These are phyloP conservation scores for Myrmophylax atrothorax DNA, from an alignment of 2,113 vertebrate genomes.

Conservation along the genomic window DNA sequence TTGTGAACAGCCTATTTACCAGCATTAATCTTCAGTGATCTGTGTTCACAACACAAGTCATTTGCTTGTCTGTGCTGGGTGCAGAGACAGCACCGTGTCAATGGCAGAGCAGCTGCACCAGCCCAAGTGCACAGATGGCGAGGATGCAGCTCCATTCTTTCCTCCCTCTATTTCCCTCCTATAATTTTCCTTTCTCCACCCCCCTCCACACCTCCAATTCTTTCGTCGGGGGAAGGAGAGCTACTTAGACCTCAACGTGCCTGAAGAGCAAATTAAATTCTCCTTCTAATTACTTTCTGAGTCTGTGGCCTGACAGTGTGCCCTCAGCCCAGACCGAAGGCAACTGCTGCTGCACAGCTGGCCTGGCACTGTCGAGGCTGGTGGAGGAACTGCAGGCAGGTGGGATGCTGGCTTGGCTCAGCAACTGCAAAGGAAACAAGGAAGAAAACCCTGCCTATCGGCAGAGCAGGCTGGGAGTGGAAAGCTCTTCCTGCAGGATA, in stretches of 20 bases:
- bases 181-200: neutral
- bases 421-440: neutral
- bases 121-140: neutral
- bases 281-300: neutral
- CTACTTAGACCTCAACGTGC: neutral
- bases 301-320: neutral
- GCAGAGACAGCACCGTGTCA: neutral
- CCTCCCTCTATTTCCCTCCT: neutral
- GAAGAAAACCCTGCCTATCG: neutral
- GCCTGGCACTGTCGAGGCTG: neutral
- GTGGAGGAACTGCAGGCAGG: neutral
- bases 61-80: neutral
- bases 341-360: conserved; percentile 37
- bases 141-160: neutral
- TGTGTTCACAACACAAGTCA: neutral
- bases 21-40: neutral
- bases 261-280: neutral
- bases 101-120: neutral
- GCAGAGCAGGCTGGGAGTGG: neutral
- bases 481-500: neutral
- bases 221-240: fast-evolving
- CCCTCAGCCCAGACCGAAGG: neutral
- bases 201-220: fast-evolving
- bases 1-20: neutral
- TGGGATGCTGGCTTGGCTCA: neutral